Conservation (phyloP, 2,888 invertebrate genomes). For the Sisyra nigra region DNA sequence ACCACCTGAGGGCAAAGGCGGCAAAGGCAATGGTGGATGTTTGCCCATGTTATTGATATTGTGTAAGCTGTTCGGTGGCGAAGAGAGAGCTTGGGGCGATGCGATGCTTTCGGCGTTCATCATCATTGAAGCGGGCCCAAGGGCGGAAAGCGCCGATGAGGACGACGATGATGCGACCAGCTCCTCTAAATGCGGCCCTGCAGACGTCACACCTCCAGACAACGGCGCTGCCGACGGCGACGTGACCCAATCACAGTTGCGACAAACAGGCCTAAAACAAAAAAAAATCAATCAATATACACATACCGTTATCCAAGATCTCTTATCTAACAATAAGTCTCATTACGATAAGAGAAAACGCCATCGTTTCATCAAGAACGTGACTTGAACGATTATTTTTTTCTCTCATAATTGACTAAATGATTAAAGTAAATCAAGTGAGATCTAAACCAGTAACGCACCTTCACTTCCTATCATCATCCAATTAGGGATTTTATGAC, state of each 20-base stretch:
- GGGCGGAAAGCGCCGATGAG: constrained; percentile 23
- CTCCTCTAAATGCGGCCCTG: constrained; percentile 26
- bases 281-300: constrained; percentile 10
- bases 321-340: no score
- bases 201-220: constrained; percentile 27
- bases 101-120: constrained; percentile 1
- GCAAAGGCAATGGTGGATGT: constrained; percentile 10
- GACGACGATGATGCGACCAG: constrained; percentile 26
- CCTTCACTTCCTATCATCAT: no score
- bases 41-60: background rate
- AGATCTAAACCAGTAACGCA: no score
- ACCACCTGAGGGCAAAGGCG: constrained; percentile 16
- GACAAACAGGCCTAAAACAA: constrained; percentile 61
- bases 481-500: no score
- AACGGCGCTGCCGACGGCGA: constrained; percentile 34
- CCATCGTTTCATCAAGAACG: no score
- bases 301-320: no score
- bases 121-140: constrained; percentile 18
- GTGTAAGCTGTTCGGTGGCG: background rate
- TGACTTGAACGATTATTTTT: no score
- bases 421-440: no score
- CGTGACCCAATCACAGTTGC: constrained; percentile 58
- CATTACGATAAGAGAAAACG: no score
- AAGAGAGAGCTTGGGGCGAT: background rate
- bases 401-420: no score